Evolutionary conservation across 2,888 invertebrate species (phyloP).

Genomic region (Drosophila koepferae): DNA sequence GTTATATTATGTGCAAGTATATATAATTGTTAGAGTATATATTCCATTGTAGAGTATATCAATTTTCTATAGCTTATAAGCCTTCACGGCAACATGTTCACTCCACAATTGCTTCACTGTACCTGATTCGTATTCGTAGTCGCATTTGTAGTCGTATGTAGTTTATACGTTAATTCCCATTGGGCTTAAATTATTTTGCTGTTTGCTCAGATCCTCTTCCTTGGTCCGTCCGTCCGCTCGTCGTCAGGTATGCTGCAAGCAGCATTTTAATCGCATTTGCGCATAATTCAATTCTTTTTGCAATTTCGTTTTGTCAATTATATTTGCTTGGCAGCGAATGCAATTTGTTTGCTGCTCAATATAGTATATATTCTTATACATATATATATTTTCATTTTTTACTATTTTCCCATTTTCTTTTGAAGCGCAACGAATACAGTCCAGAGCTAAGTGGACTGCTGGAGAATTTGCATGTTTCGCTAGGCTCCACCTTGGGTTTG

Average conservation of each 20-base stretch:
- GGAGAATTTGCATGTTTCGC: slow-evolving; percentile 84
- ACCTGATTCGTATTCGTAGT: slow-evolving; percentile 34
- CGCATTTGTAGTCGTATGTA: slow-evolving; percentile 32
- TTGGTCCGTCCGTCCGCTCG: not conserved
- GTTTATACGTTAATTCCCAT: slow-evolving; percentile 50
- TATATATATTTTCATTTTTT: not conserved
- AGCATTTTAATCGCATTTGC: slow-evolving; percentile 75
- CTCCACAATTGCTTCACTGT: not conserved
- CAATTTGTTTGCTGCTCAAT: slow-evolving; percentile 53
- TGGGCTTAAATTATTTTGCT: slow-evolving; percentile 67
- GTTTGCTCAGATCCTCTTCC: slow-evolving; percentile 35
- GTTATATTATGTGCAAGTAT: too few relatives aligned
- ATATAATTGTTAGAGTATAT: too few relatives aligned
- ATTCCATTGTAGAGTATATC: too few relatives aligned
- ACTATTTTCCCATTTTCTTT: slow-evolving; percentile 6
- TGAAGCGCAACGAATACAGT: slow-evolving; percentile 83
- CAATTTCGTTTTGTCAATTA: slow-evolving; percentile 71
- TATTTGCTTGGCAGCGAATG: slow-evolving; percentile 53
- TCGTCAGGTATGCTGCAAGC: slow-evolving; percentile 25
- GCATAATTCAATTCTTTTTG: slow-evolving; percentile 74
- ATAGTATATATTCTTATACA: slow-evolving; percentile 23
- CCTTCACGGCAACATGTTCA: not conserved
- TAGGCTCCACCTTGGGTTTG: slow-evolving; percentile 84
- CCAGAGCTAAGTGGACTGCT: slow-evolving; percentile 84
- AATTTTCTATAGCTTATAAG: too few relatives aligned